Evolutionary conservation across 2,888 invertebrate species (phyloP), one percentile per base, ranked within the genome.

Genomic region (Macrophya annulata): DNA sequence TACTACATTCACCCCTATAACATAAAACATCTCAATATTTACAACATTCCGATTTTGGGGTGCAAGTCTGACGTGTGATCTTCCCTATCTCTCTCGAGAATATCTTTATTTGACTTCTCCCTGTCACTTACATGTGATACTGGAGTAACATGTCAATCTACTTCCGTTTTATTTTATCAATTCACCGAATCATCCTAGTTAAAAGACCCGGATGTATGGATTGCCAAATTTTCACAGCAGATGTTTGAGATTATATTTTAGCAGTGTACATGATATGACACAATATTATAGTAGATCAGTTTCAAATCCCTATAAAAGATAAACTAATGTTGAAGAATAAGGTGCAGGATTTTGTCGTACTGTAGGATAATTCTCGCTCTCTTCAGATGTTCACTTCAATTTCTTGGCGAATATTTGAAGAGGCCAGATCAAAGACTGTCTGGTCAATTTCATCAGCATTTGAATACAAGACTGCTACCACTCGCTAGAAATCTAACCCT

Each of bases 361-460:
- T 43, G 31, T 31, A 31, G 90, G 90, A 91, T 92, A 91, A 92
- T 92, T 91, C 90, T 90, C 91, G 45, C 85, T 84, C 89, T 90
- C 89, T 91, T 92, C 92, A 91, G 93, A 93, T 92, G 93, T 92
- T 93, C 92, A 92, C 92, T 93, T 93, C 92, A 92, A 93, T 93
- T 92, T 92, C 91, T 91, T 91, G 90, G 91, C 89, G 92, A 93
- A 93, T 93, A 93, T 93, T 93, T 93, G 91, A 93, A 92, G 91
- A 93, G 91, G 91, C 91, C 90, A 89, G 93, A 93, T 93, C 93
- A 93, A 93, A 93, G 93, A 91, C 88, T 89, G 92, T 93, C 93
- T 93, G 93, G 93, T 93, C 93, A 93, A 93, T 93, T 93, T 93
- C 93, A 93, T 93, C 93, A 93, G 91, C 93, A 93, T 93, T 93